Evolutionary conservation across 1,140 invertebrate genomes (phyloP).

Genomic region (Propsilocerus akamusi): DNA sequence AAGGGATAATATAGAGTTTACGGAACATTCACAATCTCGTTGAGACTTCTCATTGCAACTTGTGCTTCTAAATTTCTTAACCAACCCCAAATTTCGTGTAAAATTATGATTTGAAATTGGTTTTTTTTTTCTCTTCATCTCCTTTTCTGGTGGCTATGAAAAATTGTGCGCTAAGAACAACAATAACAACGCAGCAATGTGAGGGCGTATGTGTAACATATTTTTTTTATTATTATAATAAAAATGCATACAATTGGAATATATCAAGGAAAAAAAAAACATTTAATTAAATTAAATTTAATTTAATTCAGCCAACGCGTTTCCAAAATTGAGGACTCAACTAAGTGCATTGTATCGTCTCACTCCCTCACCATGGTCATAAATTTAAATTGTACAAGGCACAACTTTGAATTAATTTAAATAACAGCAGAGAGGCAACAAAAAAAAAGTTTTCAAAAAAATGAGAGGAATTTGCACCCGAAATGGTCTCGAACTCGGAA

Average conservation of each 20-base stretch:
- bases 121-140: background rate
- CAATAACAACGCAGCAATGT: no score
- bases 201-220: constrained; percentile 1
- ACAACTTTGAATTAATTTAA: constrained; percentile 4
- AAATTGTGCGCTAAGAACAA: background rate
- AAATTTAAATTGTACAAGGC: constrained; percentile 4
- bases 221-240: background rate
- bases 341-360: background rate
- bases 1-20: no score
- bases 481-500: no score
- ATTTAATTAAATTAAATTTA: background rate
- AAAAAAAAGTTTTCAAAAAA: no score
- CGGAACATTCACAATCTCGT: no score
- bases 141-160: background rate
- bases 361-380: background rate
- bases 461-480: no score
- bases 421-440: no score
- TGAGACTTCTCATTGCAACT: no score
- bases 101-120: no score
- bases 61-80: no score
- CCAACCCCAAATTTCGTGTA: no score
- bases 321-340: background rate
- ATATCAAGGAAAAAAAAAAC: background rate
- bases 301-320: constrained; percentile 2
- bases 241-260: background rate